Percentiles rank a stretch among this genome's conserved stretches.
These are phyloP conservation scores for Campylomormyrus tamandua DNA, from an alignment of 2,113 vertebrate genomes.

Conservation along the genomic window DNA sequence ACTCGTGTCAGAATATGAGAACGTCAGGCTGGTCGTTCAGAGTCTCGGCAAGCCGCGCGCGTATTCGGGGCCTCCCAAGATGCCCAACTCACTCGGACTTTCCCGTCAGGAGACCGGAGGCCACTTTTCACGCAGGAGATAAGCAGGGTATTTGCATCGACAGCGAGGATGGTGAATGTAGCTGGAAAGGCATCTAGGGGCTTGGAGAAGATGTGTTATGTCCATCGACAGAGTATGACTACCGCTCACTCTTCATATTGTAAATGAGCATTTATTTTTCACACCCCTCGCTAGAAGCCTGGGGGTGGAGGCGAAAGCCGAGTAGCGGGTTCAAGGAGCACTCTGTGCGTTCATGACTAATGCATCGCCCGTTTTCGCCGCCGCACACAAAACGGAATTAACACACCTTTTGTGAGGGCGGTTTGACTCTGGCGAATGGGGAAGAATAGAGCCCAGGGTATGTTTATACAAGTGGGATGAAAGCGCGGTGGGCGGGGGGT, in stretches of 20 bases:
- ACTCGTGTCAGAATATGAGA: neutral
- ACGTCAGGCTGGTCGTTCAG: neutral
- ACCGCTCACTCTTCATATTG: conserved; percentile 23
- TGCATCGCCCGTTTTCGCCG: neutral
- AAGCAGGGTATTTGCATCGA: conserved; percentile 41
- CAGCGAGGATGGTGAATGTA: conserved; percentile 32
- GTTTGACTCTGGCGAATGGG: neutral
- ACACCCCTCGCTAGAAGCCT: neutral
- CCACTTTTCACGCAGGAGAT: conserved; percentile 33
- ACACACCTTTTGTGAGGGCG: neutral
- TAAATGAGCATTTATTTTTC: conserved; percentile 27
- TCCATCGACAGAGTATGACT: neutral
- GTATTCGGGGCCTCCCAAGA: neutral
- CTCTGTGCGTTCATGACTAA: neutral
- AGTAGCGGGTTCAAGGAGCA: conserved; percentile 17
- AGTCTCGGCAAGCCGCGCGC: neutral
- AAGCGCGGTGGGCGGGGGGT: neutral
- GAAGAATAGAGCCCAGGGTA: neutral
- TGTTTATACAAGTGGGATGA: neutral
- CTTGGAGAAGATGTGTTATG: conserved; percentile 16
- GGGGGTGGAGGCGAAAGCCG: neutral
- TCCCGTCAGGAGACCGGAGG: neutral
- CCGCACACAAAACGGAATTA: neutral
- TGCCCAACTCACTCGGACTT: neutral
- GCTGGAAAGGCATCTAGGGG: conserved; percentile 22